Evolutionary conservation across 2,888 invertebrate genomes (phyloP).

Genomic region (Acanthosepion pharaonis): DNA sequence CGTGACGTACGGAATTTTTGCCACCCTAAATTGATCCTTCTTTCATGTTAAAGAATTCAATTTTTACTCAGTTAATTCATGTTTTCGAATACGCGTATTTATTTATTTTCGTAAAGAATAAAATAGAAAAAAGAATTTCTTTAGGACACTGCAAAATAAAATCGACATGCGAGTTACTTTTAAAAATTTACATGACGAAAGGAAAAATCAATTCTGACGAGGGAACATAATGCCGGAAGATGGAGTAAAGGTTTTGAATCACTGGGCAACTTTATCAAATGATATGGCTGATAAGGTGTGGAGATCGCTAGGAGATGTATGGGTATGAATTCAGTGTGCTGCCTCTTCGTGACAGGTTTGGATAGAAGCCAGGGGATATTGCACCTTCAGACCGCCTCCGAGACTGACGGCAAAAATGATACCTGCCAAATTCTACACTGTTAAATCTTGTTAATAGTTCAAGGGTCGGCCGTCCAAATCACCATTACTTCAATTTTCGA

Average conservation of each 20-base stretch:
- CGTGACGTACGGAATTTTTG: too few species aligned
- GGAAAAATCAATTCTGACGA: not conserved
- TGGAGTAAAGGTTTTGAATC: not conserved
- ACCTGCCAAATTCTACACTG: conserved; percentile 33
- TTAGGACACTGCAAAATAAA: not conserved
- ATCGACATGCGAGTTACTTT: not conserved
- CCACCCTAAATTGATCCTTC: too few species aligned
- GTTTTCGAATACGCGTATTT: too few species aligned
- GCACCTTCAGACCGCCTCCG: not conserved
- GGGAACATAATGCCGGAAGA: too few species aligned
- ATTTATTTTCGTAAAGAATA: too few species aligned
- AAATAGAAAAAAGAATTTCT: too few species aligned
- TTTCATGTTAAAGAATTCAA: too few species aligned
- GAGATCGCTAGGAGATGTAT: not conserved
- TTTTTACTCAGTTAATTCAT: too few species aligned
- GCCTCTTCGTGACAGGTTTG: not conserved
- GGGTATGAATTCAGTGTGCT: not conserved
- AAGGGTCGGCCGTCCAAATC: conserved; percentile 18
- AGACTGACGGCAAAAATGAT: conserved; percentile 33
- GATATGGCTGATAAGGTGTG: not conserved
- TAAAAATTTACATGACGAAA: not conserved
- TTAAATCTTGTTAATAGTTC: conserved; percentile 23
- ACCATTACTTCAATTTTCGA: conserved; percentile 23
- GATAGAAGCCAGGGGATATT: not conserved
- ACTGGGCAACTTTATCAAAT: not conserved